These are phyloP conservation scores for Dromococcyx pavoninus DNA, from an alignment of 2,797 vertebrate species.

Conservation along the genomic window DNA sequence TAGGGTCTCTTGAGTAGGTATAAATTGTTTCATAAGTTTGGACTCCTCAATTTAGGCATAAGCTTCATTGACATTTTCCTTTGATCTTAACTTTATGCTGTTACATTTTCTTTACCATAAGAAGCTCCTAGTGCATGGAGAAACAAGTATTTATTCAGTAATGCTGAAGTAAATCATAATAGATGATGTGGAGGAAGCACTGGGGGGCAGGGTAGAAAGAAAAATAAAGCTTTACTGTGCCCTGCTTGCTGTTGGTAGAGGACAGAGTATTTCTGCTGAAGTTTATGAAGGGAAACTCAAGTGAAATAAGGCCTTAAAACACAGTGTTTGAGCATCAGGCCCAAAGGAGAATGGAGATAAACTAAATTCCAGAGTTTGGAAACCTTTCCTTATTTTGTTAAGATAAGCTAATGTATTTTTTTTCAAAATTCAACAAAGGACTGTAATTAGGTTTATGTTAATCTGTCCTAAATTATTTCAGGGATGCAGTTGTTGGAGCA, in stretches of 20 bases:
- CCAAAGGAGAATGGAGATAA: background rate
- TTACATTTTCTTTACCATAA: background rate
- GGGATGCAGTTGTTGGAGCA: constrained; percentile 93
- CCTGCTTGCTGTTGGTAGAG: background rate
- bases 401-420: background rate
- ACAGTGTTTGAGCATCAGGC: background rate
- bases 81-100: background rate
- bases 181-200: background rate
- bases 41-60: background rate
- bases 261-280: background rate
- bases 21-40: background rate
- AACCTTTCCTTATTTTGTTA: background rate
- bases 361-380: background rate
- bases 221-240: background rate
- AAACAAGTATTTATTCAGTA: background rate
- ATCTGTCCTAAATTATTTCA: constrained; percentile 62
- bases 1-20: background rate
- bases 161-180: background rate
- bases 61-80: background rate
- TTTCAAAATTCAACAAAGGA: background rate
- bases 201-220: background rate
- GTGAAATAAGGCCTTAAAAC: background rate
- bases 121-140: background rate
- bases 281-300: background rate
- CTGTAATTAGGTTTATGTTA: background rate